Percentiles rank a stretch among this genome's conserved stretches.
These are phyloP conservation scores for Perdita meconis DNA, from an alignment of 2,888 invertebrate species.

Conservation along the genomic window DNA sequence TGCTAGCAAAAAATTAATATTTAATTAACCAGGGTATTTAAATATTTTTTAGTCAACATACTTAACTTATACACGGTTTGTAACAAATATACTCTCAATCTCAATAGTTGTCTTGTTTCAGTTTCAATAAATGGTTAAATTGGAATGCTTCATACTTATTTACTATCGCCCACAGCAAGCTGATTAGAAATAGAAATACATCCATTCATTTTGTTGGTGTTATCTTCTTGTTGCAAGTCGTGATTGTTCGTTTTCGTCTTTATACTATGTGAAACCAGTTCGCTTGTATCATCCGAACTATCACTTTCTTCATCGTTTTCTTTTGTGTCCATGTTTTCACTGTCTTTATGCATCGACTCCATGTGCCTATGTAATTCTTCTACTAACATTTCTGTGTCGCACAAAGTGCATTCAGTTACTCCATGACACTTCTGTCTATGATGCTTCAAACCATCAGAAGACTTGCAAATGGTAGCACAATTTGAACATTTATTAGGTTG, in stretches of 20 bases:
- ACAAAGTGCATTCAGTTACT: conserved; percentile 5
- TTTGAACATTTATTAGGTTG: conserved; percentile 61
- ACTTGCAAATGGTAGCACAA: conserved; percentile 44
- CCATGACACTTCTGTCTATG: conserved; percentile 27
- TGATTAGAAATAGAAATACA: conserved; percentile 12
- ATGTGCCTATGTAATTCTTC: conserved; percentile 22
- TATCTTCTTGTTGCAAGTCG: conserved; percentile 1
- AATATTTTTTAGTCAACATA: conserved; percentile 20
- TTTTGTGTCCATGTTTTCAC: background rate
- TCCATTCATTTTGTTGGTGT: conserved; percentile 28
- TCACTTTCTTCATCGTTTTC: background rate
- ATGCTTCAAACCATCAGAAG: conserved; percentile 9
- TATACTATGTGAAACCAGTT: background rate
- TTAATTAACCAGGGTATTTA: conserved; percentile 10
- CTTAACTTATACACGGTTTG: conserved; percentile 10
- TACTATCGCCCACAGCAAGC: conserved; percentile 9
- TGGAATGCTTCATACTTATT: conserved; percentile 52
- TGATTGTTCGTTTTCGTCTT: conserved; percentile 9
- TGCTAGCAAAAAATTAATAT: conserved; percentile 20
- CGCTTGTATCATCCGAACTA: background rate
- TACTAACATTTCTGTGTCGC: conserved; percentile 16
- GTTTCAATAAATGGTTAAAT: conserved; percentile 10
- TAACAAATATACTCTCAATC: conserved; percentile 38
- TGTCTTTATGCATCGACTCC: conserved; percentile 3
- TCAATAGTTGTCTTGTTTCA: background rate